Evolutionary conservation across 2,888 invertebrate species (phyloP).

Genomic region (Eledone cirrhosa): DNA sequence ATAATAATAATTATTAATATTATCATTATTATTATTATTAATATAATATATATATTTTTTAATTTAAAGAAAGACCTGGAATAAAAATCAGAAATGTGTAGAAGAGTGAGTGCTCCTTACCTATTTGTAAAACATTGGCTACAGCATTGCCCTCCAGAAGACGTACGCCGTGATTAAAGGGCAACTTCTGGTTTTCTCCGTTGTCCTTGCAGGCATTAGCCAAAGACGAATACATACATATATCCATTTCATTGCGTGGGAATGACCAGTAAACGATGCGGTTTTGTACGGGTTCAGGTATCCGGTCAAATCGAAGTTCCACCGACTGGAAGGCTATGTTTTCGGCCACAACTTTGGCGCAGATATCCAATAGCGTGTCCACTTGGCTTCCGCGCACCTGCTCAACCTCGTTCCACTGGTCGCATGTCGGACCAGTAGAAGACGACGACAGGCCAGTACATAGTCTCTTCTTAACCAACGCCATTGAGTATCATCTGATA

Average conservation of each 20-base stretch:
- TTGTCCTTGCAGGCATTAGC: slow-evolving; percentile 68
- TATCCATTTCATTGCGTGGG: slow-evolving; percentile 86
- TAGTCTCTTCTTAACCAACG: slow-evolving; percentile 58
- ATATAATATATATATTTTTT: no score
- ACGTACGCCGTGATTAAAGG: slow-evolving; percentile 86
- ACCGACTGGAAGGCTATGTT: slow-evolving; percentile 86
- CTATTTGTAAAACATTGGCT: slow-evolving; percentile 87
- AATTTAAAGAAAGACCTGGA: no score
- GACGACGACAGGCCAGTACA: slow-evolving; percentile 66
- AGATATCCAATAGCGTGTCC: slow-evolving; percentile 82
- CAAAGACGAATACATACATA: slow-evolving; percentile 88
- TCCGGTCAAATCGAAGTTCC: slow-evolving; percentile 85
- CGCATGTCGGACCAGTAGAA: background rate
- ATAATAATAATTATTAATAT: no score
- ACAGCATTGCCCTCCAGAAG: slow-evolving; percentile 84
- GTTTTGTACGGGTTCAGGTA: slow-evolving; percentile 88
- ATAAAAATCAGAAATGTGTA: no score
- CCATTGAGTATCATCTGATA: slow-evolving; percentile 62
- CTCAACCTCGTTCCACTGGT: background rate
- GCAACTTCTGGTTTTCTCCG: slow-evolving; percentile 81
- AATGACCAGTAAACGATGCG: slow-evolving; percentile 90
- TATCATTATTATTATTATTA: no score
- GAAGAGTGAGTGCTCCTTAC: slow-evolving; percentile 70
- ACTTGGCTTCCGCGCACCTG: slow-evolving; percentile 41
- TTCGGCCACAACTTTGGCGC: slow-evolving; percentile 84